phyloP scores from a whole-genome alignment of 2,888 invertebrate species.

The Uropetala carovei region DNA sequence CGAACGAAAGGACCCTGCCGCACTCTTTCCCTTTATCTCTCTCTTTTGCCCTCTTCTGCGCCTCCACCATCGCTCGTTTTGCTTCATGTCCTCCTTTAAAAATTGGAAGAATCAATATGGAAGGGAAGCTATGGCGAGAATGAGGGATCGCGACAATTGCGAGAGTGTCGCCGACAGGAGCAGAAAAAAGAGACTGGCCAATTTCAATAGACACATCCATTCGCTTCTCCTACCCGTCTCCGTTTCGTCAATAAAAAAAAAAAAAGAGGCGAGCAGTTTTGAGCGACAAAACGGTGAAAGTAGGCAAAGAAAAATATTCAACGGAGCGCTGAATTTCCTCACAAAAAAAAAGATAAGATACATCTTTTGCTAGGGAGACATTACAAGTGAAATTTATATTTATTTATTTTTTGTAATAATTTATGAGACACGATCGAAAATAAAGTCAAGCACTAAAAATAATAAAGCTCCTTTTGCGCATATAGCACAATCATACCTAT shows the following conservation, averaged over 20 bases:
- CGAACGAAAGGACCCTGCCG: constrained; percentile 12
- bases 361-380: too few species aligned
- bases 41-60: neutral
- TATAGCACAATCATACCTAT: too few species aligned
- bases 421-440: too few species aligned
- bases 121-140: neutral
- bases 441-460: too few species aligned
- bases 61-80: neutral
- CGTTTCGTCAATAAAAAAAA: too few species aligned
- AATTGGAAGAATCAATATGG: constrained; percentile 35
- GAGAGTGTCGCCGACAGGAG: neutral
- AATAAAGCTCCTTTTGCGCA: too few species aligned
- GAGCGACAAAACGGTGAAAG: neutral
- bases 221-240: neutral
- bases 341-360: too few species aligned
- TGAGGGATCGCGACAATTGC: constrained; percentile 5
- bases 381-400: too few species aligned
- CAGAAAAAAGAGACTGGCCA: neutral
- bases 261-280: neutral
- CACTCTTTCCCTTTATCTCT: neutral
- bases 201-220: neutral
- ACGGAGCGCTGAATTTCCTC: neutral
- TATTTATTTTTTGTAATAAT: too few species aligned
- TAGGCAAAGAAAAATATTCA: neutral
- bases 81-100: neutral